Evolutionary conservation across 2,797 vertebrate species (phyloP), one percentile per base, ranked within the genome.

Genomic region (Selene dorsalis): DNA sequence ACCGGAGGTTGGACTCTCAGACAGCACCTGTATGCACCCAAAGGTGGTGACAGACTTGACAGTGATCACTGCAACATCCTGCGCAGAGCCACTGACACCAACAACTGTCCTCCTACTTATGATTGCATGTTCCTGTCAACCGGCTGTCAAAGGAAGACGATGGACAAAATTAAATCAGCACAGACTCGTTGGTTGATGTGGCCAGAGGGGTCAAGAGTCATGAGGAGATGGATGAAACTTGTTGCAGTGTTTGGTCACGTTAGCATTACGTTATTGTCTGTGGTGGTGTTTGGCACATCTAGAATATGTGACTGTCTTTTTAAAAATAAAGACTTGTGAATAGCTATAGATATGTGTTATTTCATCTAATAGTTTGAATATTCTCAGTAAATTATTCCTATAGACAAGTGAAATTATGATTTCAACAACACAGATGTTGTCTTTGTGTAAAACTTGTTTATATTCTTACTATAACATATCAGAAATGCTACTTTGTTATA

Each of bases 241-340:
- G 48, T 75, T 82, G 64, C 79, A 77, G 77, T 84, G 84, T 87
- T 80, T 80, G 57, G 64, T 90, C 81, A 79, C 41, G 53, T 84
- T 77, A 67, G 77, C 79, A 87, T 84, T 77, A 72, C 48, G 20
- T 85, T 73, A 52, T 77, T 81, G 57, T 85, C 73, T 86, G 82
- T 88, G 71, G 75, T 84, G 68, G 59, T 85, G 80, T 82, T 80
- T 26, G 75, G 80, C 77, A 83, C 80, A 77, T 83, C 38, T 79
- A 80, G 72, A 88, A 73, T 62, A 85, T 77, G 83, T 88, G 80
- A 79, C 61, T 81, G 53, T 84, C 75, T 89, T 91, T 89, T 73
- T 52, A 76, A 80, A 52, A 92, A 90, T 87, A 89, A 92, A 92
- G 17, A 59, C 70, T 32, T 77, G 70, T 90, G 77, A 84, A 82